phyloP scores from a whole-genome alignment of 2,113 vertebrate species.

The Syrrhaptes paradoxus region DNA sequence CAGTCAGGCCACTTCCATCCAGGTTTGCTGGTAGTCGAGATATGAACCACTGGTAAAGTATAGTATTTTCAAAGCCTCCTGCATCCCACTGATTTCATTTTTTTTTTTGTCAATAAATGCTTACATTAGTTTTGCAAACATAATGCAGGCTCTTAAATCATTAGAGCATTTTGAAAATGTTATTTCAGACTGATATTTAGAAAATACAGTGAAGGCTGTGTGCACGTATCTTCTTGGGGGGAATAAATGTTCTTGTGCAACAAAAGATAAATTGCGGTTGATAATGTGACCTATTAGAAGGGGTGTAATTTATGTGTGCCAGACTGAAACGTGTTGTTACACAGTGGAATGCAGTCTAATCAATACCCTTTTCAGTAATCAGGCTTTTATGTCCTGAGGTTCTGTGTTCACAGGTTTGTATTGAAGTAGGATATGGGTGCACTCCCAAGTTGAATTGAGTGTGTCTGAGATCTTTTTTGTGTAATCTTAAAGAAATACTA shows the following conservation, averaged over 20 bases:
- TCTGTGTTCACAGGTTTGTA: not conserved
- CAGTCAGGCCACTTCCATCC: not conserved
- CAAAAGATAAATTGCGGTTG: conserved; percentile 29
- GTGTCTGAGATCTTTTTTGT: not conserved
- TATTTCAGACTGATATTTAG: conserved; percentile 18
- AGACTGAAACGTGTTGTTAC: not conserved
- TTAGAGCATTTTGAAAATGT: not conserved
- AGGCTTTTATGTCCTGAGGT: not conserved
- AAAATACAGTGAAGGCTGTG: not conserved
- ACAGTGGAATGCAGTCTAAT: not conserved
- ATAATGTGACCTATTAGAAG: not conserved
- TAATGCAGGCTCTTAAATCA: not conserved
- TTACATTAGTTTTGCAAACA: not conserved
- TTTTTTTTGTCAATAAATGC: not conserved
- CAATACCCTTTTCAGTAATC: not conserved
- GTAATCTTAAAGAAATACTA: not conserved
- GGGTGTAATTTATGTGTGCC: not conserved
- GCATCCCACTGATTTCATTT: not conserved
- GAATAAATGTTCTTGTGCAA: not conserved
- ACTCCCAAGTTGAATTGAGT: not conserved
- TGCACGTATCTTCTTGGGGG: not conserved
- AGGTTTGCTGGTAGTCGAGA: not conserved
- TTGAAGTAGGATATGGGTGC: not conserved
- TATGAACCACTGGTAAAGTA: not conserved
- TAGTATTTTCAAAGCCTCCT: not conserved